A percentile compares a stretch with the other conserved stretches of the same genome.
Evolutionary conservation across 2,113 vertebrate genomes (phyloP).

Genomic region (Tympanuchus pallidicinctus): DNA sequence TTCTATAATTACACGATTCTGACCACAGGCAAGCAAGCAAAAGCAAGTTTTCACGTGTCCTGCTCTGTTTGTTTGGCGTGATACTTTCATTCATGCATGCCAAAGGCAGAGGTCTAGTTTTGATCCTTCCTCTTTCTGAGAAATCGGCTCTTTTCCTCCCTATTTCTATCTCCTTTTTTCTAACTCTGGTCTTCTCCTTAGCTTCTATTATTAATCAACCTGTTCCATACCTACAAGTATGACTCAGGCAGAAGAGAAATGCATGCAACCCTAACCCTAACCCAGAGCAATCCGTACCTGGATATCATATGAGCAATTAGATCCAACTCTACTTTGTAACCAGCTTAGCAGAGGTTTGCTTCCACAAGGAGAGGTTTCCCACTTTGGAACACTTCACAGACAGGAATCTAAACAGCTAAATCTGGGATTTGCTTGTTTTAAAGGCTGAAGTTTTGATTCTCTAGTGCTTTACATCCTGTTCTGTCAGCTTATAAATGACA

Average conservation of each 20-base stretch:
- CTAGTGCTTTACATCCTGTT: not conserved
- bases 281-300: too few species aligned
- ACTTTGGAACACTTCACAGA: not conserved
- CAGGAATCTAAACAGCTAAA: not conserved
- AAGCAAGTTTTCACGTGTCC: not conserved
- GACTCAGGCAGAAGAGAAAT: not conserved
- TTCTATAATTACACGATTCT: not conserved
- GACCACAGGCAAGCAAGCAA: not conserved
- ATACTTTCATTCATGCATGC: not conserved
- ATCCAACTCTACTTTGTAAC: not conserved
- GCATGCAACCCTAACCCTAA: too few species aligned
- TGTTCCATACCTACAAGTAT: fast-evolving
- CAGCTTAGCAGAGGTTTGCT: not conserved
- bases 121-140: not conserved
- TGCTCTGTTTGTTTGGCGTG: not conserved
- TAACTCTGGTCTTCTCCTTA: not conserved
- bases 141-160: not conserved
- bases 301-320: fast-evolving
- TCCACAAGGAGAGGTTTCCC: not conserved
- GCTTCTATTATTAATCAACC: not conserved
- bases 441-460: not conserved
- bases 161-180: fast-evolving
- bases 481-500: not conserved
- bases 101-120: not conserved
- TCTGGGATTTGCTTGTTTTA: not conserved